Evolutionary conservation across 2,888 invertebrate species (phyloP), one percentile per base, ranked within the genome.

Genomic region (Tanytarsus gracilentus): DNA sequence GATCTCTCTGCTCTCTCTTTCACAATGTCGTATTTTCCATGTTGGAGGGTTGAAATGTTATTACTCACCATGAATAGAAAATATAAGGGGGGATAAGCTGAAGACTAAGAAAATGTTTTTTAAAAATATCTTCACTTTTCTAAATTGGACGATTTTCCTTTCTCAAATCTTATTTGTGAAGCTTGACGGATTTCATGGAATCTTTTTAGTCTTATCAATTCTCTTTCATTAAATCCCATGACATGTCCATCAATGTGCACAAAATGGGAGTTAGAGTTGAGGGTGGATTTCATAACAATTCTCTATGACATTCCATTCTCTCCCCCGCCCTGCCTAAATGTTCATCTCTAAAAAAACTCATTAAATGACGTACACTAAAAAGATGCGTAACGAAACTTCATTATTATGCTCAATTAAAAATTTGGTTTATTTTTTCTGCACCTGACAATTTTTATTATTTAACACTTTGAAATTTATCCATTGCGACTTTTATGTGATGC

Each of bases 381-480:
- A n/a, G n/a, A 18, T 44, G 44, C 44, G 44, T 44, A 44, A 21
- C 44, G 21, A 44, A 44, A 23, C 44, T 44, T 44, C 18, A 44
- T 44, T 44, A 44, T 44, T 11, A 44, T 23, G 44, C 44, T 44
- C 44, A 44, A 44, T 44, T 44, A 44, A 18, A 44, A 44, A 44
- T 11, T 18, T 36, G 5, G 14, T 36, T 30, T 5, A 3, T 30
- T 30, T 30, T 30, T 36, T 36, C 7, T 36, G n/a, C 44, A 44
- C 44, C 44, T 44, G 44, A n/a, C 44, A 44, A 18, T 11, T 44
- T 7, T n/a, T n/a, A n/a, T n/a, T 16, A 44, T n/a, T 39, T 39
- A 39, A 39, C 9, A 23, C n/a, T 44, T 18, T 23, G 9, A 18
- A 23, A 44, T 44, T 44, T 23, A 44, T 44, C 44, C 33, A 33